Conservation (phyloP, 2,797 vertebrate genomes). For the Benthosema pterotum region DNA sequence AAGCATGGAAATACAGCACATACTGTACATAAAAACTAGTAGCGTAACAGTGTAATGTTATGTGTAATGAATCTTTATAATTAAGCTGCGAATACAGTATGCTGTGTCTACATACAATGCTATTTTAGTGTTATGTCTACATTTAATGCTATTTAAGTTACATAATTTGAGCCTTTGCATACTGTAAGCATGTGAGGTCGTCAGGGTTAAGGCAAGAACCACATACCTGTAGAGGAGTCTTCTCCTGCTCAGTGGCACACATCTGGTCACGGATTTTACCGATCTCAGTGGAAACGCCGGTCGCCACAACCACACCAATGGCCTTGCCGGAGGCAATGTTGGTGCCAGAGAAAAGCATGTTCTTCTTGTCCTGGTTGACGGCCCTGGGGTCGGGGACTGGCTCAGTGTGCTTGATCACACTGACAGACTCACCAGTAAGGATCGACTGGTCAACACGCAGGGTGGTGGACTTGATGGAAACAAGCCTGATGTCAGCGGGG, state of each 20-base stretch:
- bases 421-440: slow-evolving; percentile 93
- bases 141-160: too few relatives aligned
- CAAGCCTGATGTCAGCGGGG: slow-evolving; percentile 85
- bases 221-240: slow-evolving; percentile 95
- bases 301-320: slow-evolving; percentile 87
- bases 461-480: slow-evolving; percentile 83
- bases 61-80: too few relatives aligned
- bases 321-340: slow-evolving; percentile 95
- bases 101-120: too few relatives aligned
- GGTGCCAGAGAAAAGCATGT: slow-evolving; percentile 98
- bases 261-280: slow-evolving; percentile 98
- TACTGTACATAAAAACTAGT: too few relatives aligned
- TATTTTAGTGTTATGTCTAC: too few relatives aligned
- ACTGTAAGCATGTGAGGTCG: too few relatives aligned
- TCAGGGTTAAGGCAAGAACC: too few relatives aligned
- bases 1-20: too few relatives aligned
- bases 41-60: too few relatives aligned
- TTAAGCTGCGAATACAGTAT: too few relatives aligned
- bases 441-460: slow-evolving; percentile 87
- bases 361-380: slow-evolving; percentile 99
- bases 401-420: slow-evolving; percentile 95
- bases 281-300: slow-evolving; percentile 91
- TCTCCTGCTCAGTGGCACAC: slow-evolving; percentile 95
- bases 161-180: too few relatives aligned
- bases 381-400: slow-evolving; percentile 89